Conservation (phyloP, 1,140 invertebrate species). For the Drosophila kurseongensis region DNA sequence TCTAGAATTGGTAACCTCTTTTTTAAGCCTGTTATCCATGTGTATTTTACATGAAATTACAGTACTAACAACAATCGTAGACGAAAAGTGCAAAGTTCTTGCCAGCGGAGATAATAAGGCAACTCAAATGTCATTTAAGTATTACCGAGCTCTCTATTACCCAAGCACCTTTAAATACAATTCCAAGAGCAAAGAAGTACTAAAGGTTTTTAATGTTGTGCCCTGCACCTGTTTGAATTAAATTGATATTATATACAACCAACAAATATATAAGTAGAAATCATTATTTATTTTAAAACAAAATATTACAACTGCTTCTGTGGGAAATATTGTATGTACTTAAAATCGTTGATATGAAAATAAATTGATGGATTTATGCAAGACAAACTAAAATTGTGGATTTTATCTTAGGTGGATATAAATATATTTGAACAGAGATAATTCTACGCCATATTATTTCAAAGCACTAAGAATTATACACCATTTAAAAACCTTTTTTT, state of each 20-base stretch:
- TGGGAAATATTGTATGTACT: conserved; percentile 31
- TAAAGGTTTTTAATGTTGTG: conserved; percentile 44
- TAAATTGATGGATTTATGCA: conserved; percentile 25
- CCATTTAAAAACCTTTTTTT: no score
- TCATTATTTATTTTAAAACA: conserved; percentile 39
- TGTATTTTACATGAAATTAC: conserved; percentile 40
- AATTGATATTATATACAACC: conserved; percentile 44
- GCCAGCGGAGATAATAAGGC: conserved; percentile 10
- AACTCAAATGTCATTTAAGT: conserved; percentile 46
- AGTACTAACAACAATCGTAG: conserved; percentile 15
- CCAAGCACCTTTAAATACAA: conserved; percentile 49
- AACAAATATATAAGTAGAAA: conserved; percentile 24
- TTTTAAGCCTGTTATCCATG: conserved; percentile 42
- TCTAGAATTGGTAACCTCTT: conserved; percentile 37
- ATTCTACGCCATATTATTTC: no score
- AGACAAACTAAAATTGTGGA: not conserved
- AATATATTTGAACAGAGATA: no score
- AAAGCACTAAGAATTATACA: no score
- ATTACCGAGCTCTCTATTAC: conserved; percentile 47
- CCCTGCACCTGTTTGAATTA: conserved; percentile 42
- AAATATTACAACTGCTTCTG: conserved; percentile 22
- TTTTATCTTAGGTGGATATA: not conserved
- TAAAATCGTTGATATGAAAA: conserved; percentile 30
- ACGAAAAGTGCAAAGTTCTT: conserved; percentile 16
- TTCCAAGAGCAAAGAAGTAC: conserved; percentile 48